These are phyloP conservation scores for Styela plicata DNA, from an alignment of 23 tunicate species.

Conservation along the genomic window DNA sequence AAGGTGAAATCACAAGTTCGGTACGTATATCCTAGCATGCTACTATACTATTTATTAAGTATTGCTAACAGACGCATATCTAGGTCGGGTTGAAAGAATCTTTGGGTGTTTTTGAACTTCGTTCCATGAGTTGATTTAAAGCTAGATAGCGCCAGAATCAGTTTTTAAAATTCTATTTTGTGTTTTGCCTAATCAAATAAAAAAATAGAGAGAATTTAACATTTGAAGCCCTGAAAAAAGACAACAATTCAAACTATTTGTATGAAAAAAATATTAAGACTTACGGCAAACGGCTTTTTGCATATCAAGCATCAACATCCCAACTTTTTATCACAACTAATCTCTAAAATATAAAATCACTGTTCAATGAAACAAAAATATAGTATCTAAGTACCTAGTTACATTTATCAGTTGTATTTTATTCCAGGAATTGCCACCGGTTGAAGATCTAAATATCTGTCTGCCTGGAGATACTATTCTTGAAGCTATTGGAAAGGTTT, in stretches of 20 bases:
- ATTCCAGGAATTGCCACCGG: conserved; percentile 26
- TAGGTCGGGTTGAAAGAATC: not conserved
- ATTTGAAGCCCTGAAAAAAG: too few relatives aligned
- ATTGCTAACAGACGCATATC: not conserved
- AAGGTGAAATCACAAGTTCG: conserved; percentile 3
- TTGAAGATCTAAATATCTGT: conserved; percentile 13
- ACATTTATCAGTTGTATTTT: not conserved
- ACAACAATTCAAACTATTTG: too few relatives aligned
- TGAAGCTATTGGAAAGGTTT: conserved; percentile 13
- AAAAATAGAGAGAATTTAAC: too few relatives aligned
- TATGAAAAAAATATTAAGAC: too few relatives aligned
- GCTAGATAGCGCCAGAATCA: too few relatives aligned
- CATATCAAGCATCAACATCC: not conserved
- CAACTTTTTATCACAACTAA: not conserved
- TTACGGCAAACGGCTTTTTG: too few relatives aligned
- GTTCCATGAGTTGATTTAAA: not conserved
- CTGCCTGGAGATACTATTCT: not conserved
- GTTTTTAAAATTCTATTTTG: too few relatives aligned
- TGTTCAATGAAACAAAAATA: not conserved
- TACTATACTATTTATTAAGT: not conserved
- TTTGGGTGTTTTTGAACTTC: not conserved
- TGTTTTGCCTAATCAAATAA: too few relatives aligned
- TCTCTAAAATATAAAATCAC: too few relatives aligned
- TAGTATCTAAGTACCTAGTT: not conserved
- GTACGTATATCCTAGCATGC: too few relatives aligned